Evolutionary conservation across 2,113 vertebrate genomes (phyloP).

Genomic region (Embiotoca jacksoni): DNA sequence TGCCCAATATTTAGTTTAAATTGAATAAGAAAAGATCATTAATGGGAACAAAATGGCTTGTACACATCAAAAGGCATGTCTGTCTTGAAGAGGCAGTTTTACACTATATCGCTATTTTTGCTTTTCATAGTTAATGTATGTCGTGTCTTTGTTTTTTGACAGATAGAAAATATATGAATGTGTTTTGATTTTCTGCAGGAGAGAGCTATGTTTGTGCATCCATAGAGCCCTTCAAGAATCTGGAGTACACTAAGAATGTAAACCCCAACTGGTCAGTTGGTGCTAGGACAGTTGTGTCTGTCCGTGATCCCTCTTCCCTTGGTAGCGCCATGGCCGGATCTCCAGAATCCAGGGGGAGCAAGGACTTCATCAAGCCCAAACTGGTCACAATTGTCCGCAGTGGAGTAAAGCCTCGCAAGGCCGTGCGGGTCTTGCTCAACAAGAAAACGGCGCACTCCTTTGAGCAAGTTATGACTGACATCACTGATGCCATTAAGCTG

Average conservation of each 20-base stretch:
- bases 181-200: slow-evolving; percentile 80
- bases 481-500: slow-evolving; percentile 97
- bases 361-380: slow-evolving; percentile 97
- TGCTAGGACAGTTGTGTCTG: slow-evolving; percentile 84
- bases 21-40: not conserved
- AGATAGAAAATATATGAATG: not conserved
- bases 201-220: slow-evolving; percentile 98
- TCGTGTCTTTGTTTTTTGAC: not conserved
- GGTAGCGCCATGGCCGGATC: slow-evolving; percentile 87
- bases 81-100: no score
- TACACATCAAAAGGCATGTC: not conserved
- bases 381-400: slow-evolving; percentile 98
- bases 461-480: slow-evolving; percentile 97
- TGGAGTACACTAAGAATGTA: slow-evolving; percentile 98
- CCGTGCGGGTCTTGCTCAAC: slow-evolving; percentile 95
- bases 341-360: slow-evolving; percentile 88
- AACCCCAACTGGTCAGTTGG: slow-evolving; percentile 98
- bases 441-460: slow-evolving; percentile 99
- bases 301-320: slow-evolving; percentile 88
- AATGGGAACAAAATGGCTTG: not conserved
- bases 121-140: not conserved
- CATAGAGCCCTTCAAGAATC: slow-evolving; percentile 94
- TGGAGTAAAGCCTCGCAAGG: slow-evolving; percentile 96
- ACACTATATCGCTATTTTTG: not conserved
- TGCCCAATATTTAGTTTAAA: not conserved